Conservation (phyloP, 2,888 invertebrate species). For the Stratiomys singularior region DNA sequence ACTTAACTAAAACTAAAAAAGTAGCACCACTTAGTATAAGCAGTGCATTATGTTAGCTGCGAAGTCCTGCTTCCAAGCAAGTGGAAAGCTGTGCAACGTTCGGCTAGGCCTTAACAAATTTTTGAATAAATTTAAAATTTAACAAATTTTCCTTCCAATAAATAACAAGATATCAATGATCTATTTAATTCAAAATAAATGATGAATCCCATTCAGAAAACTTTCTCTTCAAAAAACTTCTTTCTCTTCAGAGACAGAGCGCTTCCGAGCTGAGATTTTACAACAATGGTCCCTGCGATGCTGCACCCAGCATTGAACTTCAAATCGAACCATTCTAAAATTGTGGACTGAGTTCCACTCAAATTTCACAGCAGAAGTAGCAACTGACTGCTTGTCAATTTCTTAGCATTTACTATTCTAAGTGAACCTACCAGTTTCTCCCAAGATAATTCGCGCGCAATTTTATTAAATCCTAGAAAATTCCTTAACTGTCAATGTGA, state of each 20-base stretch:
- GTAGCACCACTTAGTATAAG: too few relatives aligned
- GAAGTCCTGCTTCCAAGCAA: too few relatives aligned
- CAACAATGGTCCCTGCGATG: slow-evolving; percentile 38
- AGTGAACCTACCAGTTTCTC: neutral
- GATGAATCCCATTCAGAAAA: neutral
- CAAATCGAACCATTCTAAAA: neutral
- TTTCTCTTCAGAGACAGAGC: too few relatives aligned
- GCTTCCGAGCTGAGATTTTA: slow-evolving; percentile 11
- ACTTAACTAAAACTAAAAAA: too few relatives aligned
- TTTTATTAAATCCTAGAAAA: slow-evolving; percentile 30
- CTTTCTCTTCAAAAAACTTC: too few relatives aligned
- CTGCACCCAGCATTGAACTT: neutral
- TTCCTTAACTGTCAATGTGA: slow-evolving; percentile 75
- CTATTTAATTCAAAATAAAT: neutral
- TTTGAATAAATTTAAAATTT: too few relatives aligned
- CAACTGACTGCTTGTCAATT: neutral
- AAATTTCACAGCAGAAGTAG: neutral
- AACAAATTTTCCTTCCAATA: neutral
- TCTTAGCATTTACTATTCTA: neutral
- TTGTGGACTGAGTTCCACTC: neutral
- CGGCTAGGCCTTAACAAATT: too few relatives aligned
- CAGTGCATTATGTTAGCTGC: too few relatives aligned
- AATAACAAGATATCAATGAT: neutral
- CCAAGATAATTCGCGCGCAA: neutral
- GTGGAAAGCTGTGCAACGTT: too few relatives aligned